Percentiles rank a stretch among this genome's conserved stretches.
Conservation (phyloP, 2,888 invertebrate genomes). For the Sepiola atlantica region DNA sequence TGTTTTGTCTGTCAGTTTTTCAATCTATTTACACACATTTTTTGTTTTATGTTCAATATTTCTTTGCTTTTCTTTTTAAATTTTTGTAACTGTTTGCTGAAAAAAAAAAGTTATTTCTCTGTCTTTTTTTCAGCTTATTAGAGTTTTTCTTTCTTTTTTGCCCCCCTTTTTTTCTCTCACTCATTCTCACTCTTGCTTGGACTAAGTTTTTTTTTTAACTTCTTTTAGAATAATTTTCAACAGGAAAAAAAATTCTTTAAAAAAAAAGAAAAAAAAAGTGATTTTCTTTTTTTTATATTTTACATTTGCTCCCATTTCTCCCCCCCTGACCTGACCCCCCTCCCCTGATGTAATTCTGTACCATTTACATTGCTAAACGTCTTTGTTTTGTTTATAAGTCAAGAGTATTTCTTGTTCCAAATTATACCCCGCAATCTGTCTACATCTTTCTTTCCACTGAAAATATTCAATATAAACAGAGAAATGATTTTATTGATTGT, state of each 20-base stretch:
- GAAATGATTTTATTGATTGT: not conserved
- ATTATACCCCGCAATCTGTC: not conserved
- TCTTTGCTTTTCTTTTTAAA: not conserved
- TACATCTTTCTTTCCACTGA: not conserved
- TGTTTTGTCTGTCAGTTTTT: not conserved
- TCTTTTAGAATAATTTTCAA: not conserved
- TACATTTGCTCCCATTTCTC: not conserved
- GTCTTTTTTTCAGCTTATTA: not conserved
- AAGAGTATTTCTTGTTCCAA: not conserved
- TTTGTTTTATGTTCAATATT: not conserved
- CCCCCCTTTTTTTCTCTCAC: too few species aligned
- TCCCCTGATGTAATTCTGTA: not conserved
- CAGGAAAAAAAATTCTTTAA: not conserved
- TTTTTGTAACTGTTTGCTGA: not conserved
- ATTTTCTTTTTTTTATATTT: not conserved
- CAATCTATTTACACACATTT: conserved; percentile 20
- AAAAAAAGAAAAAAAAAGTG: not conserved
- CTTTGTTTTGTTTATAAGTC: not conserved
- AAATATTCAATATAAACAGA: not conserved
- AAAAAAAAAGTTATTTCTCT: not conserved
- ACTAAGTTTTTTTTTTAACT: not conserved
- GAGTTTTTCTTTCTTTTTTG: not conserved
- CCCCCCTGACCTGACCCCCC: not conserved
- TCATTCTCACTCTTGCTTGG: not conserved
- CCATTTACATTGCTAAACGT: not conserved